Conservation (phyloP, 1,140 invertebrate species). For the Magallana angulata region DNA sequence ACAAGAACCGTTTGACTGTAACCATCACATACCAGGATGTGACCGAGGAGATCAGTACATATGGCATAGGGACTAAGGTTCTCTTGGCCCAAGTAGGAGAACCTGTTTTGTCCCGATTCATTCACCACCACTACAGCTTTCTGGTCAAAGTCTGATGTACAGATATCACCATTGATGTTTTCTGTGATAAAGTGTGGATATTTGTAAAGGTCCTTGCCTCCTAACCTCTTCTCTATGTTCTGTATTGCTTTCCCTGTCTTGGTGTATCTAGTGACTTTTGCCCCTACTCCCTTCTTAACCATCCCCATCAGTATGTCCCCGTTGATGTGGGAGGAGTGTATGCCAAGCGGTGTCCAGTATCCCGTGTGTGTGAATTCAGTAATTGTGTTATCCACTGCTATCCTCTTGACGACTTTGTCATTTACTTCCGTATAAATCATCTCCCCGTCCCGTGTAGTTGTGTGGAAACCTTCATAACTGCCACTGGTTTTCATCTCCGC, state of each 20-base stretch:
- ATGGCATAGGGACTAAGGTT: background rate
- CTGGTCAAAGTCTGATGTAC: background rate
- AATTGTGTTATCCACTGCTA: background rate
- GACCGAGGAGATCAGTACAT: background rate
- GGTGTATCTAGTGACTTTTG: background rate
- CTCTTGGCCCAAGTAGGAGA: background rate
- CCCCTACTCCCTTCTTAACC: background rate
- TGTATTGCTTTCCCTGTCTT: background rate
- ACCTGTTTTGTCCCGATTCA: background rate
- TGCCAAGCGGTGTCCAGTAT: background rate
- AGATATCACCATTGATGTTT: conserved; percentile 6
- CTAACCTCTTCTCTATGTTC: background rate
- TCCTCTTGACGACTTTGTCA: background rate
- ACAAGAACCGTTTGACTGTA: background rate
- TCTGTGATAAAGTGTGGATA: background rate
- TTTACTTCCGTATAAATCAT: background rate
- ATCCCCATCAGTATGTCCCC: background rate
- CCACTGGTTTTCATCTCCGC: background rate
- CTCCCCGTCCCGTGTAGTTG: background rate
- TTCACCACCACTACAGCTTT: background rate
- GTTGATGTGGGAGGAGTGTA: conserved; percentile 3
- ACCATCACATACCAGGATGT: background rate
- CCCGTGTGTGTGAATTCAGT: background rate
- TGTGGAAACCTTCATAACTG: background rate
- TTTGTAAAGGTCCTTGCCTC: background rate